Evolutionary conservation across 2,888 invertebrate species (phyloP), one percentile per base, ranked within the genome.

Genomic region (Diarsia dahlii): DNA sequence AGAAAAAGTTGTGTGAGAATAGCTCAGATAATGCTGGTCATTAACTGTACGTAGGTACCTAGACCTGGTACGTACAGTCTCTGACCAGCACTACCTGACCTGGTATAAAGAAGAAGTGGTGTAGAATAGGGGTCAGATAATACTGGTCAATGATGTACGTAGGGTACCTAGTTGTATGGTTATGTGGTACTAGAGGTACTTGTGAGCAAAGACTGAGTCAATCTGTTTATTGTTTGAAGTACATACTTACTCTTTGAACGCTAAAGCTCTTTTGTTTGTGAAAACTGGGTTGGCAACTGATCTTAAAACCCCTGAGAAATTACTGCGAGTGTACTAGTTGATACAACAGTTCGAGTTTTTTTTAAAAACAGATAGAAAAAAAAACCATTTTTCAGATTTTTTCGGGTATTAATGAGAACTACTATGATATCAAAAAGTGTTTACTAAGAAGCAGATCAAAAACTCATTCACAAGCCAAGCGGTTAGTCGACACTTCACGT

Each of bases 221-320:
- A 71, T 67, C 50, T 67, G 50, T 67, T 80, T 71, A 71, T 71
- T 69, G 50, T 20, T 52, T 71, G 20, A 20, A 52, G 23, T 52
- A 69, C 3, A 34, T 60, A 60, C 15, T 34, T 52, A 39, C 10
- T 66, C 34, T 66, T 34, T 34, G 50, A 50, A 8, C n/a, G n/a
- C 13, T n/a, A 65, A 8, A 65, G 18, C 20, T 65, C 18, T 28
- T 48, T 65, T 23, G 23, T 8, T 18, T 18, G 23, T 6, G 10
- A 39, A 52, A 34, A n/a, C 6, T 52, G 6, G 34, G 34, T 64
- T n/a, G 20, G 12, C 1, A n/a, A 28, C 3, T 18, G 34, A 18
- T 58, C 9, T 3, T 56, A 20, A 8, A 15, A 58, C 28, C 23
- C 58, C 28, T 3, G 23, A 23, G 3, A 15, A 3, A 15, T 2